These are phyloP conservation scores for Saimiri boliviensis DNA, from an alignment of 2,113 vertebrate genomes.

Conservation along the genomic window DNA sequence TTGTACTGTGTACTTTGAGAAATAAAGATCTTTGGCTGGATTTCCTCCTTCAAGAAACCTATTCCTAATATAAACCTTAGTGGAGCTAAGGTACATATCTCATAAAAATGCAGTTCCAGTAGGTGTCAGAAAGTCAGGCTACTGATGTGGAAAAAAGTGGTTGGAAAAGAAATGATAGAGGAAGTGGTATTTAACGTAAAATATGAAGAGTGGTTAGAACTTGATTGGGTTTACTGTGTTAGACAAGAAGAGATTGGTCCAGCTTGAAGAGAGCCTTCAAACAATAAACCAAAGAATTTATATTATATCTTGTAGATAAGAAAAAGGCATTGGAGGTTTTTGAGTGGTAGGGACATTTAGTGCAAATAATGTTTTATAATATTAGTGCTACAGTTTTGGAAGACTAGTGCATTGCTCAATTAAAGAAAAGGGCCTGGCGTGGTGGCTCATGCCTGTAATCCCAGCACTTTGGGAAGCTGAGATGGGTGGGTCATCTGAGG, in stretches of 20 bases:
- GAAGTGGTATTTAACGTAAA: background rate
- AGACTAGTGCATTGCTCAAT: background rate
- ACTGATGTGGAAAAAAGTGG: background rate
- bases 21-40: background rate
- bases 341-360: background rate
- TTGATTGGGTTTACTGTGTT: background rate
- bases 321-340: background rate
- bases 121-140: background rate
- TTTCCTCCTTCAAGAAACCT: background rate
- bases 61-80: background rate
- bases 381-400: conserved; percentile 28
- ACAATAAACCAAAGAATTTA: background rate
- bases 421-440: background rate
- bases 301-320: background rate
- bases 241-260: background rate
- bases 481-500: no score
- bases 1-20: background rate
- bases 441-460: no score
- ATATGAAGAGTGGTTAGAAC: background rate
- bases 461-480: no score
- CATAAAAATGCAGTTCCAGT: background rate
- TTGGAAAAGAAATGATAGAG: background rate
- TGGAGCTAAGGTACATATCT: background rate
- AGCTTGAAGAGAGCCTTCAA: background rate
- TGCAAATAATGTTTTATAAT: background rate